Conservation (phyloP, 2,113 vertebrate genomes). For the Sminthopsis crassicaudata region DNA sequence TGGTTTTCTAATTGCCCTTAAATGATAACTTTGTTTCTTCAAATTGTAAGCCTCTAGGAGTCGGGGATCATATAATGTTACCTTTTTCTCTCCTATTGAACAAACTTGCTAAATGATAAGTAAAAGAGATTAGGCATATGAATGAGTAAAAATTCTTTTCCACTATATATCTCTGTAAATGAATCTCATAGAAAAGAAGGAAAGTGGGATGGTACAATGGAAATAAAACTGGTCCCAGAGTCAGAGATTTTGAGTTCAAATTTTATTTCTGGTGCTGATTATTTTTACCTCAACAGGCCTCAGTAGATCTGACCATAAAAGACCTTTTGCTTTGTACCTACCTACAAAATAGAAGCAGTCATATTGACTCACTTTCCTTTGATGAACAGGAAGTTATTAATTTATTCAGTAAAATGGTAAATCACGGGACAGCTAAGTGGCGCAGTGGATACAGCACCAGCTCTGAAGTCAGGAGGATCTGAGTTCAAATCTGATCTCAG, state of each 20-base stretch:
- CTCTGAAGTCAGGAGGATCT: too few species aligned
- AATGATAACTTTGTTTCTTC: neutral
- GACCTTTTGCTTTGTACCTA: neutral
- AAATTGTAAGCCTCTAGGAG: neutral
- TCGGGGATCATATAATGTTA: neutral
- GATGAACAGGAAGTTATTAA: neutral
- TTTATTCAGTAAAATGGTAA: neutral
- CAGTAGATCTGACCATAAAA: neutral
- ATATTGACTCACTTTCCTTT: neutral
- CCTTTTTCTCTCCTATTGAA: neutral
- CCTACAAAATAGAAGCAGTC: neutral
- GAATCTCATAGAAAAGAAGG: neutral
- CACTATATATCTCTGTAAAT: neutral
- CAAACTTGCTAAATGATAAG: neutral
- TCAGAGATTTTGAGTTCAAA: neutral
- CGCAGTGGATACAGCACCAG: too few species aligned
- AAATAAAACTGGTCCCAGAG: neutral
- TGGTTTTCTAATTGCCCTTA: neutral
- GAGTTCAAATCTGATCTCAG: too few species aligned
- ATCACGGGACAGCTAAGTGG: neutral
- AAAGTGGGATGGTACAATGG: neutral
- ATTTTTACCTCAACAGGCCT: neutral
- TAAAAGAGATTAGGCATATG: neutral
- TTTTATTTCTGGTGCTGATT: neutral
- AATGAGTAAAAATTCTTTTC: neutral